A percentile compares a stretch with the other conserved stretches of the same genome.
phyloP scores from a whole-genome alignment of 2,797 vertebrate species.

The Manis javanica region DNA sequence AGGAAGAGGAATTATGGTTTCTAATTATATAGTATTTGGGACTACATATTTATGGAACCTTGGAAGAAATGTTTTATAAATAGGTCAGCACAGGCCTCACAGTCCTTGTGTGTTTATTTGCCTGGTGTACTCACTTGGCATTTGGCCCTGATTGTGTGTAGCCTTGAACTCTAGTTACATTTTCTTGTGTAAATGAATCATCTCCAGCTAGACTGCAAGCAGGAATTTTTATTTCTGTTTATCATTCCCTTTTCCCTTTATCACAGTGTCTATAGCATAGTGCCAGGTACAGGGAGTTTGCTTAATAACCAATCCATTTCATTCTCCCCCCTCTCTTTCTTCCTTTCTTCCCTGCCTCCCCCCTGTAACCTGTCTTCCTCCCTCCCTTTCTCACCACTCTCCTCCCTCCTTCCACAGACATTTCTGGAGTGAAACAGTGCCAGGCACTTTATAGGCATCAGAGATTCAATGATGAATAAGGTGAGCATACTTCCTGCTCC shows the following conservation, averaged over 20 bases:
- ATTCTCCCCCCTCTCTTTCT: background rate
- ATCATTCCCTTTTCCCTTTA: background rate
- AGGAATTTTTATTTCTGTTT: background rate
- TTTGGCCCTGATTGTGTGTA: constrained; percentile 47
- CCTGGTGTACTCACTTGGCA: constrained; percentile 27
- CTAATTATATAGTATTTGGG: constrained; percentile 61
- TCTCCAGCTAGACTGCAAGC: constrained; percentile 17
- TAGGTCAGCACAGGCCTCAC: constrained; percentile 17
- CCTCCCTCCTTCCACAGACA: background rate
- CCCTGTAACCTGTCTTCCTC: too few species aligned
- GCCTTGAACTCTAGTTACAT: constrained; percentile 54
- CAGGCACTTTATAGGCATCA: background rate
- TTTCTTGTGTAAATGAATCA: constrained; percentile 57
- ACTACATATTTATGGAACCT: constrained; percentile 54
- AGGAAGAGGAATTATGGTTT: constrained; percentile 49
- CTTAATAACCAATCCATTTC: background rate
- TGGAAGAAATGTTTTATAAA: constrained; percentile 66
- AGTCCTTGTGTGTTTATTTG: constrained; percentile 22
- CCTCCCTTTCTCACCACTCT: fast-evolving
- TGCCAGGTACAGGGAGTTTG: background rate
- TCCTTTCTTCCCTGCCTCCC: fast-evolving
- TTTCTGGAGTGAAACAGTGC: background rate
- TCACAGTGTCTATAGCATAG: background rate
- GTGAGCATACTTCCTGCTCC: background rate
- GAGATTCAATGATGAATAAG: background rate